These are phyloP conservation scores for Acipenser ruthenus DNA, from an alignment of 2,797 vertebrate species.

Conservation along the genomic window DNA sequence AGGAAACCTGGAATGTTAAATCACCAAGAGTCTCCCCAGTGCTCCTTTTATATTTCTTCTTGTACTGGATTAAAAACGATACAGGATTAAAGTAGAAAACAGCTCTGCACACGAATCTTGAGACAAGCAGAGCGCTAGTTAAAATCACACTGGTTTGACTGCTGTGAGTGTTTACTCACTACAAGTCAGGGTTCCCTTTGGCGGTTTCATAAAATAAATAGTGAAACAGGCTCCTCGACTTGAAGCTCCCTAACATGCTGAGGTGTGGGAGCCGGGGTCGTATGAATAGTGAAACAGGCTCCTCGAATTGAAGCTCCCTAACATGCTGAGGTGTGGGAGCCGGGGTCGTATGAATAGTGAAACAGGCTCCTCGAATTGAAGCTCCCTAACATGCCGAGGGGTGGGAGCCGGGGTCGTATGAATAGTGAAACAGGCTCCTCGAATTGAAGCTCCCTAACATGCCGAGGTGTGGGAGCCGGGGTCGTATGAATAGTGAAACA, in stretches of 20 bases:
- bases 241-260: constrained; percentile 67
- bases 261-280: too few species aligned
- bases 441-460: too few species aligned
- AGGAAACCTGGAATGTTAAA: neutral
- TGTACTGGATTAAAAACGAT: too few species aligned
- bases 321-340: too few species aligned
- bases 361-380: constrained; percentile 33
- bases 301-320: too few species aligned
- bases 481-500: too few species aligned
- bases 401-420: too few species aligned
- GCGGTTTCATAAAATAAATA: constrained; percentile 68
- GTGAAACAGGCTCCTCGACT: constrained; percentile 65
- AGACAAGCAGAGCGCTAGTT: constrained; percentile 48
- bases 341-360: constrained; percentile 65
- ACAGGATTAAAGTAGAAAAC: neutral
- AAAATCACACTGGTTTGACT: constrained; percentile 21
- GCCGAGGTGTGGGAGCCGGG: too few species aligned
- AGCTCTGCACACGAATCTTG: constrained; percentile 12
- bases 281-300: constrained; percentile 66
- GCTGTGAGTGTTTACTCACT: constrained; percentile 47
- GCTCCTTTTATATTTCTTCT: too few species aligned
- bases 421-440: too few species aligned
- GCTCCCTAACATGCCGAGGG: too few species aligned
- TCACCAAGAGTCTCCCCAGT: neutral
- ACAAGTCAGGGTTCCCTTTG: constrained; percentile 64